These are phyloP conservation scores for Oncopodura yosiiana DNA, from an alignment of 1,140 invertebrate genomes.

Conservation along the genomic window DNA sequence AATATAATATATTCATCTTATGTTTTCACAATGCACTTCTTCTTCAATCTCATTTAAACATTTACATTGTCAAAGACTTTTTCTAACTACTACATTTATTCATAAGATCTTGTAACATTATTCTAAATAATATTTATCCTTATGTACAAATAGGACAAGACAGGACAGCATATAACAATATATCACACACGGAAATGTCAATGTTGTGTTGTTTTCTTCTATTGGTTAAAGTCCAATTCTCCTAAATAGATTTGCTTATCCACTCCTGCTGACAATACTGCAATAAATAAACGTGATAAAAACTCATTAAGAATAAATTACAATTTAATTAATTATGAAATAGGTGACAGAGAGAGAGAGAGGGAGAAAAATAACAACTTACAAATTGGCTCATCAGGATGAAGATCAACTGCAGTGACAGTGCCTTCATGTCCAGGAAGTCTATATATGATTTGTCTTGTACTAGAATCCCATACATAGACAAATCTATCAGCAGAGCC, in stretches of 20 bases:
- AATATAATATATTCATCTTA: too few relatives aligned
- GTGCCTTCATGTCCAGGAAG: slow-evolving; percentile 95
- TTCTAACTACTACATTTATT: too few relatives aligned
- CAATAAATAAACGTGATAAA: slow-evolving; percentile 41
- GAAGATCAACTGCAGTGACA: slow-evolving; percentile 94
- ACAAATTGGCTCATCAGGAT: slow-evolving; percentile 87
- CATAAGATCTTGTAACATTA: too few relatives aligned
- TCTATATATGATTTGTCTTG: slow-evolving; percentile 84
- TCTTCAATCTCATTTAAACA: too few relatives aligned
- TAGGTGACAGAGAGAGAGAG: slow-evolving; percentile 1
- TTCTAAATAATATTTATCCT: too few relatives aligned
- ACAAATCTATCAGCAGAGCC: slow-evolving; percentile 93
- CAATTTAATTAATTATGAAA: background rate
- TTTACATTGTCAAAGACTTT: too few relatives aligned
- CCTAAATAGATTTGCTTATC: slow-evolving; percentile 94
- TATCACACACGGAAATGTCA: too few relatives aligned
- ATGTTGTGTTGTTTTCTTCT: too few relatives aligned
- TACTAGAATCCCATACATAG: slow-evolving; percentile 94
- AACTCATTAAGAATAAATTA: background rate
- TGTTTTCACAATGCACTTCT: too few relatives aligned
- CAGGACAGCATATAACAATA: too few relatives aligned
- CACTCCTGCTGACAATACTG: slow-evolving; percentile 82
- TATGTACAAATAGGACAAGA: too few relatives aligned
- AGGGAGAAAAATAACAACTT: slow-evolving; percentile 36
- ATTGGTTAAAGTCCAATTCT: too few relatives aligned